Percentiles rank a stretch among this genome's conserved stretches.
Evolutionary conservation across 2,797 vertebrate species (phyloP).

Genomic region (Halcyon badia): DNA sequence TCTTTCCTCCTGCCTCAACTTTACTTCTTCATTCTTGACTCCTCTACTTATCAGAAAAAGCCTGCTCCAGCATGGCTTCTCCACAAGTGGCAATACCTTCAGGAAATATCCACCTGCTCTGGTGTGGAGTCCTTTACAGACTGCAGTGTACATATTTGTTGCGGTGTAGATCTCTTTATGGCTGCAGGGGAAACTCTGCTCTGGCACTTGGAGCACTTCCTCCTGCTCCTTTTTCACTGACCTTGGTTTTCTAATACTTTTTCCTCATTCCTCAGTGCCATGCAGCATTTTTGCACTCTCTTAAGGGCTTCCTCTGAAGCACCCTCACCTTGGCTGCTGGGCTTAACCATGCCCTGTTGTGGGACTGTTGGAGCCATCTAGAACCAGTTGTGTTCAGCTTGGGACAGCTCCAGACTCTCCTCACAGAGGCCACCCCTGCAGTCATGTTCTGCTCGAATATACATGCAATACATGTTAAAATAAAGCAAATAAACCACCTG

Average conservation of each 20-base stretch:
- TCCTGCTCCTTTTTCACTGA: background rate
- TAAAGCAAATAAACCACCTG: background rate
- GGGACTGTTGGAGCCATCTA: background rate
- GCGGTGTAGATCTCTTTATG: background rate
- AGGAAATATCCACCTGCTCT: background rate
- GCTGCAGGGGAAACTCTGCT: background rate
- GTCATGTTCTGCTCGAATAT: background rate
- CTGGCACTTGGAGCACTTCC: background rate
- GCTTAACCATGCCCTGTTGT: accelerated
- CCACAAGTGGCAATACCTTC: background rate
- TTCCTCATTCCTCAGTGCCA: background rate
- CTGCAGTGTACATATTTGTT: background rate
- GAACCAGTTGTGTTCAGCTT: accelerated
- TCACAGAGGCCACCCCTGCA: accelerated
- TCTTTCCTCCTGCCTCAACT: background rate
- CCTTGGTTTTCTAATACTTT: background rate
- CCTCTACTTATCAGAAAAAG: background rate
- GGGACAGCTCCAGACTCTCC: accelerated
- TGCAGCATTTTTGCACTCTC: background rate
- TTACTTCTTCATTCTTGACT: background rate
- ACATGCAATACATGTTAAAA: background rate
- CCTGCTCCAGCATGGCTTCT: accelerated
- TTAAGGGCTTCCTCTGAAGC: background rate
- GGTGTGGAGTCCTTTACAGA: background rate
- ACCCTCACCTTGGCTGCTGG: too few relatives aligned